phyloP scores from a whole-genome alignment of 1,140 invertebrate genomes.

The Magallana ariakensis region DNA sequence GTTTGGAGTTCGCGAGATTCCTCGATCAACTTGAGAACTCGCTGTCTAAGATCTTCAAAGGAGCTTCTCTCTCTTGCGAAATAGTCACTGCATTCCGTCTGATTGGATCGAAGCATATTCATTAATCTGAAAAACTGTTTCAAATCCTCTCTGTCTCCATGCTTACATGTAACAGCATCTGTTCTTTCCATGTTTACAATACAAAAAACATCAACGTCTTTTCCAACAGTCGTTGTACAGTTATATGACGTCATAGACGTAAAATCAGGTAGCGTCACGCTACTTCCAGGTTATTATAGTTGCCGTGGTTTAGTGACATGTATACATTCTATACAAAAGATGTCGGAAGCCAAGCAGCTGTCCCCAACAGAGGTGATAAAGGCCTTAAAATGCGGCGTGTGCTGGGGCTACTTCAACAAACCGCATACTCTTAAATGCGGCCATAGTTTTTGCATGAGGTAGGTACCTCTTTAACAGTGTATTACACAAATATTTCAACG shows the following conservation, averaged over 20 bases:
- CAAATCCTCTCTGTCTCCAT: not conserved
- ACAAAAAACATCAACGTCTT: not conserved
- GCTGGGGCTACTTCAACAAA: conserved; percentile 40
- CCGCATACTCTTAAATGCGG: conserved; percentile 49
- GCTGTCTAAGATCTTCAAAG: not conserved
- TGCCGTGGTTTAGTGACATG: not conserved
- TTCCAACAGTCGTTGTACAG: not conserved
- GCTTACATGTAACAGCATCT: not conserved
- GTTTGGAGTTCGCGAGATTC: not conserved
- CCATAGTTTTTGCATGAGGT: conserved; percentile 49
- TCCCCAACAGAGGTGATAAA: conserved; percentile 11
- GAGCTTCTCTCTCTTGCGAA: conserved; percentile 9
- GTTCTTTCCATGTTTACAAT: not conserved
- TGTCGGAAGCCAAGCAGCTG: not conserved
- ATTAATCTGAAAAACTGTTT: conserved; percentile 8
- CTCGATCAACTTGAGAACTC: not conserved
- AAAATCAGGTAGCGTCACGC: not conserved
- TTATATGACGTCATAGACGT: conserved; percentile 8
- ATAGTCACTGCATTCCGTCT: not conserved
- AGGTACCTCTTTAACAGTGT: not conserved
- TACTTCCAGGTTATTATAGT: not conserved
- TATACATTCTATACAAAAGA: conserved; percentile 26
- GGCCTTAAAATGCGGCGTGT: conserved; percentile 40
- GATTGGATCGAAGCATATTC: not conserved
- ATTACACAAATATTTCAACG: too few relatives aligned